Conservation (phyloP, 2,888 invertebrate species). For the Diplolepis rosae region DNA sequence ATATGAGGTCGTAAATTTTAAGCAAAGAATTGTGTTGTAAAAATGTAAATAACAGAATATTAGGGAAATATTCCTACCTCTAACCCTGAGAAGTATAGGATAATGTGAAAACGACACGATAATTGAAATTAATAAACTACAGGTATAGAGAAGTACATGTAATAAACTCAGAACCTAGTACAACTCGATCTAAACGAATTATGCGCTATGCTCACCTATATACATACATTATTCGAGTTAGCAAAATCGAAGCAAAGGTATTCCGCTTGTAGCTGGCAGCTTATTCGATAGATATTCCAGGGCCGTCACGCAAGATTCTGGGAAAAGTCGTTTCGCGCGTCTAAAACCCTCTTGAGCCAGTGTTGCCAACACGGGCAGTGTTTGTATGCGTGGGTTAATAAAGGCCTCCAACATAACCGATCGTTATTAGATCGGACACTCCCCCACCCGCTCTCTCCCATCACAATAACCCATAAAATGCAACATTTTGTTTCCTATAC, state of each 20-base stretch:
- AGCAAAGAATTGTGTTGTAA: not conserved
- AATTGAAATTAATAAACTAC: slow-evolving; percentile 1
- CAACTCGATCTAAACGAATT: slow-evolving; percentile 27
- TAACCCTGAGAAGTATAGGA: not conserved
- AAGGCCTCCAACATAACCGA: slow-evolving; percentile 70
- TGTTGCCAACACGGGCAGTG: slow-evolving; percentile 25
- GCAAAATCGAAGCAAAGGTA: slow-evolving; percentile 32
- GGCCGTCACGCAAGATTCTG: slow-evolving; percentile 72
- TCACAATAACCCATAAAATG: slow-evolving; percentile 72
- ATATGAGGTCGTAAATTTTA: no score
- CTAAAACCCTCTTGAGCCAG: slow-evolving; percentile 53
- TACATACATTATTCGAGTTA: slow-evolving; percentile 10
- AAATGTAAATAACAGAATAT: not conserved
- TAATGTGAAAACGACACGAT: slow-evolving; percentile 15
- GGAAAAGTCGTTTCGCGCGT: slow-evolving; percentile 71
- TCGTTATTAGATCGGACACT: slow-evolving; percentile 73
- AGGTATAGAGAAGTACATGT: not conserved
- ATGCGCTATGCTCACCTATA: not conserved
- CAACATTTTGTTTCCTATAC: slow-evolving; percentile 69
- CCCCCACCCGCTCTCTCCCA: slow-evolving; percentile 56
- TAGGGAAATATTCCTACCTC: not conserved
- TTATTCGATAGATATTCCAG: slow-evolving; percentile 66
- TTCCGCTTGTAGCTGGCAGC: slow-evolving; percentile 46
- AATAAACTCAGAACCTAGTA: slow-evolving; percentile 25
- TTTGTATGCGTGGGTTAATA: slow-evolving; percentile 67